Conservation (phyloP, 2,113 vertebrate genomes). For the pig (Sus scrofa) region T2T-Sscrofa CM000819.6:67121001-67121500, state of each 20-base stretch:
- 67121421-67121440: constrained; percentile 91
- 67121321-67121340: constrained; percentile 76
- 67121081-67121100: background rate
- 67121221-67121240: background rate
- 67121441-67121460: constrained; percentile 88
- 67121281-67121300: constrained; percentile 77
- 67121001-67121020: constrained; percentile 73
- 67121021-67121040: constrained; percentile 62
- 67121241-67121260: constrained; percentile 29
- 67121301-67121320: constrained; percentile 81
- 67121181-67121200: background rate
- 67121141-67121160: background rate
- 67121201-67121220: constrained; percentile 27
- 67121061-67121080: background rate
- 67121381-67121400: constrained; percentile 90
- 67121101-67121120: constrained; percentile 23
- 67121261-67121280: constrained; percentile 60
- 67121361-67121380: constrained; percentile 91
- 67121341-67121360: constrained; percentile 89
- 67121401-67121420: constrained; percentile 91
- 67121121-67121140: background rate
- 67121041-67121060: background rate
- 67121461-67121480: constrained; percentile 76
- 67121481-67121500: constrained; percentile 77
- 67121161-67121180: background rate